Evolutionary conservation across 37 sponge, comb jelly and placozoan species (phyloP).

Genomic region (Ephydatia muelleri): DNA sequence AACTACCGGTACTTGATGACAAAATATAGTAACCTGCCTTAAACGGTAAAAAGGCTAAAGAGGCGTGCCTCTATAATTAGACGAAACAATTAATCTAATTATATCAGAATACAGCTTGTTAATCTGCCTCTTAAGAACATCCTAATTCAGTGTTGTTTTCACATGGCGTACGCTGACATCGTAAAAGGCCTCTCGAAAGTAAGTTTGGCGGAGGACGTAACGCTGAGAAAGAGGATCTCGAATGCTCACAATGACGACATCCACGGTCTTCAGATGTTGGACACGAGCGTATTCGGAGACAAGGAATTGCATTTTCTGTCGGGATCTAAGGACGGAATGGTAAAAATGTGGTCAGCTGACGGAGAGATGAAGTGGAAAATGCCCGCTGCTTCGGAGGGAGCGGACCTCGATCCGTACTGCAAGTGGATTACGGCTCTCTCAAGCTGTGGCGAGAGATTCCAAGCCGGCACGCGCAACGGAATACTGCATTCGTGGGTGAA

Average conservation of each 20-base stretch:
- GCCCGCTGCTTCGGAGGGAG: not conserved
- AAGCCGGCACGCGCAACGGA: not conserved
- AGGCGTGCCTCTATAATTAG: too few species aligned
- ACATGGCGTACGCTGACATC: not conserved
- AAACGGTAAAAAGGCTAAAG: too few species aligned
- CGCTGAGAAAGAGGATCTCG: not conserved
- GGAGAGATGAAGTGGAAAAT: not conserved
- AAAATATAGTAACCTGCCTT: too few species aligned
- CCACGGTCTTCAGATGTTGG: not conserved
- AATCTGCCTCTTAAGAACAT: too few species aligned
- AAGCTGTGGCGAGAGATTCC: not conserved
- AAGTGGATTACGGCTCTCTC: not conserved
- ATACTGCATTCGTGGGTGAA: not conserved
- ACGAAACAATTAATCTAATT: not conserved
- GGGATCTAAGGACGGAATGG: not conserved
- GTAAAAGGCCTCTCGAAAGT: not conserved
- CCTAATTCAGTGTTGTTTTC: too few species aligned
- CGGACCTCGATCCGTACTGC: not conserved
- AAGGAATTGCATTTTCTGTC: not conserved
- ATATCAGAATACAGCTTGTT: too few species aligned
- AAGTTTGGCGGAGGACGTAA: not conserved
- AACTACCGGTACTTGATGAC: too few species aligned
- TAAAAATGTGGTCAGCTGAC: not conserved
- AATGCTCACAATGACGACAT: not conserved
- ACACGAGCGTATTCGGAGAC: not conserved